Base-by-base conservation (phyloP, 1,140 invertebrate genomes). In the Pseudachorutes palmiensis region DNA sequence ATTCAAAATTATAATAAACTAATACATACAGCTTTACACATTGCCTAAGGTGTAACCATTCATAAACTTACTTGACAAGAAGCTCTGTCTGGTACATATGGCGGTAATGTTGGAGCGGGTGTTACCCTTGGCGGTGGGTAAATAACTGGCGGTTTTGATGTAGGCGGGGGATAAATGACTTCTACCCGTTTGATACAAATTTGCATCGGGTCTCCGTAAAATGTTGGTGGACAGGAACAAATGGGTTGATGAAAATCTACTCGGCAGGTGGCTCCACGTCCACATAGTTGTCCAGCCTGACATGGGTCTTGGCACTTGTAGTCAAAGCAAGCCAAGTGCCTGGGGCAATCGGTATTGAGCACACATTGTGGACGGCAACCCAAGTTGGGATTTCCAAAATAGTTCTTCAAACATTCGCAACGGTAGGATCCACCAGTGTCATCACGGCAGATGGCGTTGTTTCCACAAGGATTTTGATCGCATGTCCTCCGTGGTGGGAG, bases 231-330 rank as follows among this genome's bases (percentile, higher is more conserved):
- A 74, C 91, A 94, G 69, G 83, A 88, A 74, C 91, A 94, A 22
- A 55, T 55, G 9, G 51, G 79, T 70, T 75, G 81, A 76, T 86
- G 84, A 75, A 80, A 79, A 76, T 79, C 76, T 68, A 82, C 79
- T 48, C 77, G 73, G 76, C 87, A 88, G 45, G 81, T 77, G 68
- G 83, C 81, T 71, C 81, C 80, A 67, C 78, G 76, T 62, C 82
- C 85, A 80, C 86, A 88, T 31, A 65, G 67, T 9, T 69, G 51
- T 55, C 51, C 51, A 74, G 86, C 86, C 70, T 83, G 83, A 81
- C 92, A 94, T 67, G 92, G 92, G 81, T 94, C 88, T 82, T 90
- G 85, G 79, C 92, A 94, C 81, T 90, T 86, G 79, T 88, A 92
- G 78, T 90, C 89, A 77, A 87, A 84, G 80, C 92, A 95, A 67